Evolutionary conservation across 1,140 invertebrate species (phyloP), one percentile per base, ranked within the genome.

Genomic region (Calycopis cecrops): DNA sequence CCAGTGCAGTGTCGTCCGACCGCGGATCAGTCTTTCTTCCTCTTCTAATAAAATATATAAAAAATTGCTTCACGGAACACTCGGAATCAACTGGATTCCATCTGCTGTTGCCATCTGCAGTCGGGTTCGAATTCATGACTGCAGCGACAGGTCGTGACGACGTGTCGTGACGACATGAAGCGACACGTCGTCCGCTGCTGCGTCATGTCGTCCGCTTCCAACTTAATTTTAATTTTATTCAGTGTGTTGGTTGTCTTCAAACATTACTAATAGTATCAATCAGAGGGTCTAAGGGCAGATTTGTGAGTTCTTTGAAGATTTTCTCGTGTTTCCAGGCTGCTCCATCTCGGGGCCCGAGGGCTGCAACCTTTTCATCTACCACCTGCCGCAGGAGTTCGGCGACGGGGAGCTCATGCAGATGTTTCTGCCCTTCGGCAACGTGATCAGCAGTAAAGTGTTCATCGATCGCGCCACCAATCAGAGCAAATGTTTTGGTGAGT

Each of bases 351-450:
- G 98, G 82, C 98, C 98, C 64, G 98, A 99, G 90, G 98, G 98
- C 81, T 99, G 98, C 91, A 99, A 99, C 89, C 92, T 99, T 62
- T 99, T 99, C 92, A 99, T 99, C 89, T 99, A 99, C 90, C 98
- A 99, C 90, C 93, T 99, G 88, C 98, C 98, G 54, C 98, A 99
- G 89, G 98, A 99, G 89, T 99, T 99, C 85, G 98, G 98, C 17
- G 98, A 99, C 85, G 93, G 94, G 51, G 98, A 99, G 87, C 93
- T 99, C 74, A 99, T 98, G 93, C 97, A 99, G 91, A 99, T 99
- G 97, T 99, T 99, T 89, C 91, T 98, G 71, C 97, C 98, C 47
- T 99, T 99, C 88, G 98, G 98, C 67, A 98, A 98, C 87, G 97
- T 99, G 75, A 99, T 99, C 89, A 98, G 96, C 88, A 98, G 98